Base-by-base conservation (phyloP, 2,888 invertebrate genomes). In the Andrena fulva region DNA sequence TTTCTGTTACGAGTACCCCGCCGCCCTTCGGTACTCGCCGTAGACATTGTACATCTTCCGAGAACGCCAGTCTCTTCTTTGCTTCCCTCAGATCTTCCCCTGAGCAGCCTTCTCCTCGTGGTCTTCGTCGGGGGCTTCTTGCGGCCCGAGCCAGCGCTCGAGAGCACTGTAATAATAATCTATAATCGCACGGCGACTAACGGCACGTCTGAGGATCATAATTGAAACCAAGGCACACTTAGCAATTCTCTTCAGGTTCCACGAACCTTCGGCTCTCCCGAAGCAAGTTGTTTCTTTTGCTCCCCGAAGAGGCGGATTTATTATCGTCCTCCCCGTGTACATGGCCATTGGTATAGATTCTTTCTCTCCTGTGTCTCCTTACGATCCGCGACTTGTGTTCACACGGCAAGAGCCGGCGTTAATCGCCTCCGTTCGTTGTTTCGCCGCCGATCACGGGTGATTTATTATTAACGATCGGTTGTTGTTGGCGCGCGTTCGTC, bases 341-440 rank as follows among this genome's bases (percentile, higher is more conserved):
- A 72, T 56, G 63, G 77, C 27, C 71, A 62, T 27, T 67, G 62
- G 71, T 62, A 42, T 35, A 50, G n/a, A 42, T 60, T 79, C 52
- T 79, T 62, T 79, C 42, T 66, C 77, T 73, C 54, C 63, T 72
- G 67, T 83, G 60, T 87, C 85, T 82, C 77, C 69, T 71, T 77
- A 77, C 78, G 85, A 80, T 54, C 77, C 74, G 83, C 69, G 75
- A 80, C 56, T 70, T 66, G 50, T 64, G 81, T 81, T 81, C 73
- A 64, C 35, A 64, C 52, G 71, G 31, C 62, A 33, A 64, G 1
- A 42, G 42, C 20, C 52, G 33, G 63, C 27, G 50, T 59, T 7
- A 27, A 60, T 75, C 60, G 54, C 54, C 24, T 60, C 29, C 67
- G 48, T 31, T 70, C 42, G 29, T 52, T 63, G 20, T 63, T 63